phyloP scores from a whole-genome alignment of 2,113 vertebrate genomes.

The Urocitellus parryii region DNA sequence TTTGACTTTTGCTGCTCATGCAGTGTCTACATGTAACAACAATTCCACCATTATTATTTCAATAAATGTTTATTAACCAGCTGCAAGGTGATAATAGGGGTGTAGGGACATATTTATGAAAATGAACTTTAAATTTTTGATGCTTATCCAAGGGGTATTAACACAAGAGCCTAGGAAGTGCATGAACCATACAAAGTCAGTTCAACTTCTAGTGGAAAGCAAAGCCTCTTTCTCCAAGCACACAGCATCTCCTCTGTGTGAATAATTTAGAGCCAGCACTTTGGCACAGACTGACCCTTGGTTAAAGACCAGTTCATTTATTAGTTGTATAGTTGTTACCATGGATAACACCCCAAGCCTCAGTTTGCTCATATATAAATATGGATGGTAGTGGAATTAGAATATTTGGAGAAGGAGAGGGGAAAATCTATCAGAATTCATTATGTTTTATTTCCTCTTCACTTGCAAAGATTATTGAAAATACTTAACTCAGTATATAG shows the following conservation, averaged over 20 bases:
- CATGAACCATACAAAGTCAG: background rate
- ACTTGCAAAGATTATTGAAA: background rate
- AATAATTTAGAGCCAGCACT: background rate
- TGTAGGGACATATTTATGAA: background rate
- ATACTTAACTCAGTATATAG: background rate
- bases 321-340: background rate
- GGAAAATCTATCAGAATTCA: background rate
- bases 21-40: background rate
- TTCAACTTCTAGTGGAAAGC: background rate
- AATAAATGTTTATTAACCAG: background rate
- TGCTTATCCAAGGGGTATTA: background rate
- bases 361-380: background rate
- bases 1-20: background rate
- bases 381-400: background rate
- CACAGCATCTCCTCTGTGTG: background rate
- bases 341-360: background rate
- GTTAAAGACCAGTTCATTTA: background rate
- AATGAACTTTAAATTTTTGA: background rate
- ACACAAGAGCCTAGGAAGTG: background rate
- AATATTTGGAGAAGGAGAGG: background rate
- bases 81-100: background rate
- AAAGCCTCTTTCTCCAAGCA: background rate
- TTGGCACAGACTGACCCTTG: background rate
- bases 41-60: background rate
- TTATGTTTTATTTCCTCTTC: background rate